Conservation (phyloP, 2,888 invertebrate genomes). For the Hydrotaea cyrtoneurina region DNA sequence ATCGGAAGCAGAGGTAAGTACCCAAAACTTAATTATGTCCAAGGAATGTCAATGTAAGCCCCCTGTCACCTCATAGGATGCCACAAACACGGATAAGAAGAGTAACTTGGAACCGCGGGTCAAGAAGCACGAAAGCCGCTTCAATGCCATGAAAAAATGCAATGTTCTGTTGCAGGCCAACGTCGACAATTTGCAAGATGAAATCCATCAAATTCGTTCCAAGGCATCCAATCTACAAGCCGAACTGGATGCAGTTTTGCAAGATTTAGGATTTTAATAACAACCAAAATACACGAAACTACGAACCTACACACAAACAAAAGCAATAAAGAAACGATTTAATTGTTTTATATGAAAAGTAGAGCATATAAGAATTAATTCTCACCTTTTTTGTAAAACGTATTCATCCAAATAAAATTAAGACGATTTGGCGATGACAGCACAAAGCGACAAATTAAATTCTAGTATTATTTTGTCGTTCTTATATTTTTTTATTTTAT, state of each 20-base stretch:
- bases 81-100: constrained; percentile 86
- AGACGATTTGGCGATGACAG: neutral
- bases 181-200: constrained; percentile 92
- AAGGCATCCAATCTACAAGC: constrained; percentile 89
- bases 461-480: neutral
- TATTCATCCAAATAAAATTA: constrained; percentile 28
- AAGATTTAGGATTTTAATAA: constrained; percentile 87
- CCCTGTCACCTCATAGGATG: constrained; percentile 83
- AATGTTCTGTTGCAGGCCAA: constrained; percentile 93
- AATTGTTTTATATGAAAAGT: constrained; percentile 39
- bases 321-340: neutral
- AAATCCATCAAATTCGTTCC: constrained; percentile 91
- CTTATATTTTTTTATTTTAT: neutral
- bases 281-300: neutral
- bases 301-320: neutral
- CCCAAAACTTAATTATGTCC: neutral
- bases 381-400: constrained; percentile 40
- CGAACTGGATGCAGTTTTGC: constrained; percentile 92
- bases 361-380: constrained; percentile 34
- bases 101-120: constrained; percentile 84
- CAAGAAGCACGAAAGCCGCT: constrained; percentile 89
- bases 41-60: neutral
- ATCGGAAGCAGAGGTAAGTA: constrained; percentile 85
- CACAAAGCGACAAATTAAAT: constrained; percentile 26
- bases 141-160: constrained; percentile 92